These are phyloP conservation scores for Tribolium madens DNA, from an alignment of 1,140 invertebrate species.

Conservation along the genomic window DNA sequence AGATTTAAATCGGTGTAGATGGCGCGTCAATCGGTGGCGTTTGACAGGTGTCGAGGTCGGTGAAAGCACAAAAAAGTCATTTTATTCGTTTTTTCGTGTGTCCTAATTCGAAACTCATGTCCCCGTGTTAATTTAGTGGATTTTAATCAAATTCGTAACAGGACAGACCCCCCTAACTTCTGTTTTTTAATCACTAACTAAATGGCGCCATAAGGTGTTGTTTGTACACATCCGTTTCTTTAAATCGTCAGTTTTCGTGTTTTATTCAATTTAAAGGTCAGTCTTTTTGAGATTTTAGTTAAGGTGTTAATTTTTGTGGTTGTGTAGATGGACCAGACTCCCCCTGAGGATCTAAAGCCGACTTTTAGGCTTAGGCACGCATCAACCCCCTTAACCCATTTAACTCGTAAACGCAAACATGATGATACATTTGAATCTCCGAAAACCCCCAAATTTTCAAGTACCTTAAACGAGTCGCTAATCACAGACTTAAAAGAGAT, in stretches of 20 bases:
- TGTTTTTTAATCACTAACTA: neutral
- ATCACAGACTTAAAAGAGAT: conserved; percentile 53
- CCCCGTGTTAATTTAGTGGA: neutral
- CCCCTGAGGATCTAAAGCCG: neutral
- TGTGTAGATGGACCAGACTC: conserved; percentile 6
- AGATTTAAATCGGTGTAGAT: neutral
- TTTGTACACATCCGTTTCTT: neutral
- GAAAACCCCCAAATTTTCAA: conserved; percentile 53
- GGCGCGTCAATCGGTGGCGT: neutral
- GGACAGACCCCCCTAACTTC: neutral
- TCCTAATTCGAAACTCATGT: neutral
- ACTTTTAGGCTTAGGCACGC: neutral
- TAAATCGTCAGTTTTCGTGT: neutral
- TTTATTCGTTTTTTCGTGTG: neutral
- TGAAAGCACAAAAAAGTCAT: neutral
- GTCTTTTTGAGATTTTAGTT: neutral
- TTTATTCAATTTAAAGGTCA: conserved; percentile 2
- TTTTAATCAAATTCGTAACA: neutral
- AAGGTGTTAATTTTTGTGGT: neutral
- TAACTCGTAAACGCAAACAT: conserved; percentile 12
- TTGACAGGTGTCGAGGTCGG: conserved; percentile 28
- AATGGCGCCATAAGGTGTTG: conserved; percentile 10
- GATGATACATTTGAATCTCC: conserved; percentile 24
- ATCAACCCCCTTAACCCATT: neutral
- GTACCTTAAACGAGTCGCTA: conserved; percentile 56